A percentile compares a stretch with the other conserved stretches of the same genome.
Evolutionary conservation across 2,888 invertebrate species (phyloP).

Genomic region (Lepeophtheirus nordmannii): DNA sequence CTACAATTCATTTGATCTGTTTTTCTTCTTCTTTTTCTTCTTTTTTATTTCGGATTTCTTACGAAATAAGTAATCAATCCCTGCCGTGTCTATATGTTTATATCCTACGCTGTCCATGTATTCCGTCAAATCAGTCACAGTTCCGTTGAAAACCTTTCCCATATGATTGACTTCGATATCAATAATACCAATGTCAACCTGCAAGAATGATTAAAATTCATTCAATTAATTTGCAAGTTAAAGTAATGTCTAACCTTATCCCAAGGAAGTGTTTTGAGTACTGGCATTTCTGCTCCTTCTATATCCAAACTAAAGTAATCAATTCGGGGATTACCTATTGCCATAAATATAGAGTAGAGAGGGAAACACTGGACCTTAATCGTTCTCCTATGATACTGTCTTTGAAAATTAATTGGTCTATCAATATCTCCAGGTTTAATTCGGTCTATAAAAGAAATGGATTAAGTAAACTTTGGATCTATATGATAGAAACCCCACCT

Average conservation of each 20-base stretch:
- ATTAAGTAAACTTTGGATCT: background rate
- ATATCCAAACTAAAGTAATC: slow-evolving; percentile 16
- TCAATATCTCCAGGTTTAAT: slow-evolving; percentile 13
- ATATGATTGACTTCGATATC: slow-evolving; percentile 14
- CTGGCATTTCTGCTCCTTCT: slow-evolving; percentile 16
- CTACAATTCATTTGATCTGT: background rate
- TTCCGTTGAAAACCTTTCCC: slow-evolving; percentile 14
- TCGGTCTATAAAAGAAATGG: background rate
- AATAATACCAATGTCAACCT: background rate
- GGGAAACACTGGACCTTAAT: slow-evolving; percentile 17
- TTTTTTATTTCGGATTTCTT: slow-evolving; percentile 6
- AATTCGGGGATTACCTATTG: slow-evolving; percentile 1
- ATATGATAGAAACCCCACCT: background rate
- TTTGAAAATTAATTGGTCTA: background rate
- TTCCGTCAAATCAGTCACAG: background rate
- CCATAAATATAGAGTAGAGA: slow-evolving; percentile 6
- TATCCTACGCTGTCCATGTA: slow-evolving; percentile 11
- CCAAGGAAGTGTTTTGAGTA: slow-evolving; percentile 5
- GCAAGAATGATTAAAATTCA: background rate
- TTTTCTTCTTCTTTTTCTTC: background rate
- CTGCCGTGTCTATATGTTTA: background rate
- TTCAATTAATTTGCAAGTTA: background rate
- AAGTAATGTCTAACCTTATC: background rate
- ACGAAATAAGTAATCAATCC: slow-evolving; percentile 2
- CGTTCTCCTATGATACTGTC: slow-evolving; percentile 7